Evolutionary conservation across 1,140 invertebrate species (phyloP), one percentile per base, ranked within the genome.

Genomic region (Asobara japonica): DNA sequence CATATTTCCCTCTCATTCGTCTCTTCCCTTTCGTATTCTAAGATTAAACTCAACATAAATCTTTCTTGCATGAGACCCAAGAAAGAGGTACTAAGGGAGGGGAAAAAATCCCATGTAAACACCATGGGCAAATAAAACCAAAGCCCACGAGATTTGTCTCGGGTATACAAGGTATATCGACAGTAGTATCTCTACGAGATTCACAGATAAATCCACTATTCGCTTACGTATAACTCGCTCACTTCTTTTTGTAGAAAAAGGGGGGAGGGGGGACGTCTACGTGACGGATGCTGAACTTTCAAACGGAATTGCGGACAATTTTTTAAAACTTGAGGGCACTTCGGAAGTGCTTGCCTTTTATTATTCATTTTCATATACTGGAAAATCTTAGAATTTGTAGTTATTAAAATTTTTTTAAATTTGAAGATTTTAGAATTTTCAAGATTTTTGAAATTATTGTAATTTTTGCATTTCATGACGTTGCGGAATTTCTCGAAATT

Each of bases 121-220:
- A 31, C 22, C n/a, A 25, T 5, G 30, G n/a, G 29, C 27, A 29
- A 31, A 62, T 62, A 62, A 62, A 62, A 62, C 6, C 16, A 2
- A 62, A 62, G 29, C 69, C 56, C 27, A 8, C 30, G 51, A 69
- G 73, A 74, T 71, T 65, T 45, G 69, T 68, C 65, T 33, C 36
- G 20, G 36, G 18, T 45, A 29, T 56, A 62, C n/a, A 62, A 3
- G 29, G 27, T 27, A 72, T 66, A 72, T 66, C 70, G 64, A 72
- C 64, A 72, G 64, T 20, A 65, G 69, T 72, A 66, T 72, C 64
- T 72, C 30, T n/a, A 56, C 51, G 18, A 72, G 70, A 72, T 72
- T 65, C 11, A 60, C 29, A 72, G 64, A 72, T 66, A 72, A 71
- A 72, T 41, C 48, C 29, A 29, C 22, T 30, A 60, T 60, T 72